Evolutionary conservation across 2,888 invertebrate genomes (phyloP).

Genomic region (Aromia moschata): DNA sequence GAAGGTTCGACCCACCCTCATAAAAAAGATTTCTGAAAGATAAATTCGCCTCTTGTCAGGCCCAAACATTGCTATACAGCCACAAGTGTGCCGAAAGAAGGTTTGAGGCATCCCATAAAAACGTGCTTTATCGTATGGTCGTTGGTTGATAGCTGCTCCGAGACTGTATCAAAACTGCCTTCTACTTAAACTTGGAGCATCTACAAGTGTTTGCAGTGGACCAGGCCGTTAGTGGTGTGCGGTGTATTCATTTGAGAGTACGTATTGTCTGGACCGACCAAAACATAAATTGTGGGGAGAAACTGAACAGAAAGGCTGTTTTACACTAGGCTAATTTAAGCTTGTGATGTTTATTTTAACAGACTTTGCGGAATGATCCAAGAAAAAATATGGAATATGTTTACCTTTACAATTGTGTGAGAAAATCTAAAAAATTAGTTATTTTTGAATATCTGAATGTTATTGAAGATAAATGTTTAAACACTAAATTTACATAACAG

Average conservation of each 20-base stretch:
- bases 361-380: too few relatives aligned
- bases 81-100: conserved; percentile 53
- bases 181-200: conserved; percentile 57
- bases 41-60: conserved; percentile 59
- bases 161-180: conserved; percentile 54
- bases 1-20: conserved; percentile 49
- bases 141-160: conserved; percentile 16
- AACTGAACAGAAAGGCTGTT: conserved; percentile 52
- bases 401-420: too few relatives aligned
- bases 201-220: conserved; percentile 60
- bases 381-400: too few relatives aligned
- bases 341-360: background rate
- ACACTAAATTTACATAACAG: too few relatives aligned
- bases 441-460: too few relatives aligned
- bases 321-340: conserved; percentile 49
- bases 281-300: conserved; percentile 58
- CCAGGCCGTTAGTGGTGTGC: conserved; percentile 42
- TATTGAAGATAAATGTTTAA: too few relatives aligned
- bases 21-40: conserved; percentile 56
- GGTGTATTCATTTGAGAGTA: conserved; percentile 49
- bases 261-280: conserved; percentile 42
- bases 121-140: conserved; percentile 21
- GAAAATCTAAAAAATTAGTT: too few relatives aligned
- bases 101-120: conserved; percentile 21
- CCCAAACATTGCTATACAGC: conserved; percentile 54